These are phyloP conservation scores for Embidobia sp. DNA, from an alignment of 2,888 invertebrate genomes.

Conservation along the genomic window DNA sequence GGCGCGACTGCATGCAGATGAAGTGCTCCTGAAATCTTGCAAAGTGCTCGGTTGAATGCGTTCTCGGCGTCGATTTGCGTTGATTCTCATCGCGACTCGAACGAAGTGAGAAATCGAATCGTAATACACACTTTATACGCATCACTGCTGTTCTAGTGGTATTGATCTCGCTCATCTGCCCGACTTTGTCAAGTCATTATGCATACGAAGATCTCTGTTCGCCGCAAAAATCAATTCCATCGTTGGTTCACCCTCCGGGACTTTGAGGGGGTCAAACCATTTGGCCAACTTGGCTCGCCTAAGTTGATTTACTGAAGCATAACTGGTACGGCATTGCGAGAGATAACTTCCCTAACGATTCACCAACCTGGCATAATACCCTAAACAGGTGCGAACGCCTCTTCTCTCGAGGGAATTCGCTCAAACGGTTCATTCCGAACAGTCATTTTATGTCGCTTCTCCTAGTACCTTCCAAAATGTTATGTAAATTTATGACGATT, in stretches of 20 bases:
- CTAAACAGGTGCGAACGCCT: slow-evolving; percentile 37
- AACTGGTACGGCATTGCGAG: slow-evolving; percentile 10
- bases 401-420: slow-evolving; percentile 16
- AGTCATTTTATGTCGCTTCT: not conserved
- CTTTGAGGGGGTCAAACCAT: slow-evolving; percentile 12
- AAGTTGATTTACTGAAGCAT: slow-evolving; percentile 27
- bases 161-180: slow-evolving; percentile 56
- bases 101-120: slow-evolving; percentile 62
- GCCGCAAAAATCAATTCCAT: slow-evolving; percentile 48
- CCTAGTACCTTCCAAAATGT: too few species aligned
- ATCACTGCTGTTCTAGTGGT: slow-evolving; percentile 47
- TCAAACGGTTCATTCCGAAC: not conserved
- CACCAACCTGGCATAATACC: slow-evolving; percentile 16
- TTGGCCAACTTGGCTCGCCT: slow-evolving; percentile 11
- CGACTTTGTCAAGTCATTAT: slow-evolving; percentile 45
- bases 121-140: slow-evolving; percentile 58
- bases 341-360: slow-evolving; percentile 24
- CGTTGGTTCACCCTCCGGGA: slow-evolving; percentile 2
- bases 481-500: too few species aligned
- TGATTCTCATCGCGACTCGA: slow-evolving; percentile 47
- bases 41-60: slow-evolving; percentile 56
- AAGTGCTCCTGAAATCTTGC: slow-evolving; percentile 59
- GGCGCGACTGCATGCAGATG: slow-evolving; percentile 48
- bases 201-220: slow-evolving; percentile 45
- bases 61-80: slow-evolving; percentile 56